Percentiles rank a stretch among this genome's conserved stretches.
Evolutionary conservation across 2,797 vertebrate species (phyloP).

Genomic region (Babyrousa celebensis): DNA sequence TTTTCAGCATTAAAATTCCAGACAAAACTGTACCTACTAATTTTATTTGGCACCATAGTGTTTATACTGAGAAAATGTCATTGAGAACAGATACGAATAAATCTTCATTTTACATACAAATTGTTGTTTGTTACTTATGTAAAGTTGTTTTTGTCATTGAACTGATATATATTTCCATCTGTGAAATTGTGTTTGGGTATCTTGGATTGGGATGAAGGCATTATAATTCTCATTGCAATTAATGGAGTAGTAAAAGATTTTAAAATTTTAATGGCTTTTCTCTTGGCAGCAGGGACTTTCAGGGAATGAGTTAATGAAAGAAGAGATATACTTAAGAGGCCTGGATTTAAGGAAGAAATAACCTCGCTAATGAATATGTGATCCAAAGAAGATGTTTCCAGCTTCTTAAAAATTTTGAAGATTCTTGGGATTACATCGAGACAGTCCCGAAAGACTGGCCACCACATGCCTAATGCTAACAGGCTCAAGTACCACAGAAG

Average conservation of each 20-base stretch:
- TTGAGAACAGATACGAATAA: conserved; percentile 2
- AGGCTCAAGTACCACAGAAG: not conserved
- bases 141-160: conserved; percentile 10
- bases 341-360: conserved; percentile 30
- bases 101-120: not conserved
- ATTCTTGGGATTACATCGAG: conserved; percentile 15
- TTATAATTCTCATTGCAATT: conserved; percentile 25
- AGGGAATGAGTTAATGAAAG: conserved; percentile 28
- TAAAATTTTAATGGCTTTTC: conserved; percentile 10
- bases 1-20: conserved; percentile 29
- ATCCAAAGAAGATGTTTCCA: conserved; percentile 34
- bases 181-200: conserved; percentile 23
- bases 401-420: conserved; percentile 28
- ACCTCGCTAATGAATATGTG: not conserved
- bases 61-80: not conserved
- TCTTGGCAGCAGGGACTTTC: conserved; percentile 29
- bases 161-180: not conserved
- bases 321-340: not conserved
- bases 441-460: not conserved
- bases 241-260: conserved; percentile 4
- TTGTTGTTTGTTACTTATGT: not conserved
- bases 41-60: not conserved
- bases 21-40: not conserved
- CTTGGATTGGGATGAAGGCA: not conserved
- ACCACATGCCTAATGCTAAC: not conserved